phyloP scores from a whole-genome alignment of 2,113 vertebrate genomes.

The Laticauda laticaudata region DNA sequence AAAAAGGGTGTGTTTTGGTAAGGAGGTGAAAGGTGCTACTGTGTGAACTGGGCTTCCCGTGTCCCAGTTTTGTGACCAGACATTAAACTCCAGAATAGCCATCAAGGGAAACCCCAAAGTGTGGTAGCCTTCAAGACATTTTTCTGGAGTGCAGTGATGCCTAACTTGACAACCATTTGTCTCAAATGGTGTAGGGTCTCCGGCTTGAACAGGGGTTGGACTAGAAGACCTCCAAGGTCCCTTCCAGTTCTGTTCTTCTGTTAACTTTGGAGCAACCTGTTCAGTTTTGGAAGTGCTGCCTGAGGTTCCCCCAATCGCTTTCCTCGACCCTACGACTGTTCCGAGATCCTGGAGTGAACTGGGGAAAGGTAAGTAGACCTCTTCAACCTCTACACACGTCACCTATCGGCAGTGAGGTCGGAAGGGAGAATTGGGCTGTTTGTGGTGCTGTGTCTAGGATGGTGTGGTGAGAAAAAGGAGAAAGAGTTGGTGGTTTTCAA shows the following conservation, averaged over 20 bases:
- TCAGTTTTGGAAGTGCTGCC: not conserved
- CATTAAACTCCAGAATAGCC: not conserved
- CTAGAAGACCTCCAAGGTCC: no score
- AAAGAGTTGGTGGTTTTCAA: not conserved
- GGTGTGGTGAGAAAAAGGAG: not conserved
- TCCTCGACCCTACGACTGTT: no score
- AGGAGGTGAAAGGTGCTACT: not conserved
- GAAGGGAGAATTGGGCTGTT: not conserved
- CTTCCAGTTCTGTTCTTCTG: no score
- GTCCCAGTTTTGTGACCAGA: not conserved
- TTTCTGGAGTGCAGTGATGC: no score
- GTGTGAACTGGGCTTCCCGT: not conserved
- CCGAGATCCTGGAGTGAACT: no score
- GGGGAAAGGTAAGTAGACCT: no score
- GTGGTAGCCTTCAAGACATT: not conserved
- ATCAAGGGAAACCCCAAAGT: not conserved
- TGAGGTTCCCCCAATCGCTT: not conserved
- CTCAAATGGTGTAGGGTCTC: no score
- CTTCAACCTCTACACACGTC: no score
- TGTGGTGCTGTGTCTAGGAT: not conserved
- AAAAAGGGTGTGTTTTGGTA: not conserved
- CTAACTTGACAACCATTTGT: not conserved
- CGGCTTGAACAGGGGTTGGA: no score
- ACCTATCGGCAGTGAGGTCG: not conserved
- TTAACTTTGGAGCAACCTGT: not conserved